These are phyloP conservation scores for Oscheius sp. DNA, from an alignment of 2,888 invertebrate species.

Conservation along the genomic window DNA sequence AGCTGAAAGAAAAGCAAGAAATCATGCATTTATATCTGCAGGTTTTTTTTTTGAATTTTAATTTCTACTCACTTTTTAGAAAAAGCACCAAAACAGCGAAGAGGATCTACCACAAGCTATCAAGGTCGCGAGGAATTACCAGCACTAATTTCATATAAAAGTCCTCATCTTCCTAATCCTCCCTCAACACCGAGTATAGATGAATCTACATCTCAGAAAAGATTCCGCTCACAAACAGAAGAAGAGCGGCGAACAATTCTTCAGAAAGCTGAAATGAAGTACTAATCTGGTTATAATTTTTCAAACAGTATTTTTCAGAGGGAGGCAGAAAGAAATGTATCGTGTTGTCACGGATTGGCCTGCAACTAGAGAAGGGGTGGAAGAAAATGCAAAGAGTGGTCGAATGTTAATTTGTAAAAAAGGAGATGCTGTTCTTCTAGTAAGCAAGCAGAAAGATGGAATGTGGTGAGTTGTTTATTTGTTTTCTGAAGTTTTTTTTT, in stretches of 20 bases:
- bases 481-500: background rate
- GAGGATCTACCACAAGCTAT: background rate
- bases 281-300: background rate
- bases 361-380: conserved; percentile 5
- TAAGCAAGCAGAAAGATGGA: conserved; percentile 9
- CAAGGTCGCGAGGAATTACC: background rate
- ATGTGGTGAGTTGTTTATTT: conserved; percentile 3
- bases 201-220: background rate
- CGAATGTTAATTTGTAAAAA: conserved; percentile 41
- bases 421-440: conserved; percentile 38
- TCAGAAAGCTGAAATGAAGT: conserved; percentile 47
- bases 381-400: conserved; percentile 13
- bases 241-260: conserved; percentile 43
- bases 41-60: background rate
- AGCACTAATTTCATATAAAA: background rate
- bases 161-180: background rate
- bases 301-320: conserved; percentile 12
- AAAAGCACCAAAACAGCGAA: background rate
- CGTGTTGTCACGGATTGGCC: conserved; percentile 23
- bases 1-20: conserved; percentile 23
- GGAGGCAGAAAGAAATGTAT: conserved; percentile 39
- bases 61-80: background rate
- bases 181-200: background rate
- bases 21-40: conserved; percentile 11
- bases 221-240: conserved; percentile 44